Evolutionary conservation across 2,797 vertebrate genomes (phyloP).

Genomic region (Aselliscus stoliczkanus): DNA sequence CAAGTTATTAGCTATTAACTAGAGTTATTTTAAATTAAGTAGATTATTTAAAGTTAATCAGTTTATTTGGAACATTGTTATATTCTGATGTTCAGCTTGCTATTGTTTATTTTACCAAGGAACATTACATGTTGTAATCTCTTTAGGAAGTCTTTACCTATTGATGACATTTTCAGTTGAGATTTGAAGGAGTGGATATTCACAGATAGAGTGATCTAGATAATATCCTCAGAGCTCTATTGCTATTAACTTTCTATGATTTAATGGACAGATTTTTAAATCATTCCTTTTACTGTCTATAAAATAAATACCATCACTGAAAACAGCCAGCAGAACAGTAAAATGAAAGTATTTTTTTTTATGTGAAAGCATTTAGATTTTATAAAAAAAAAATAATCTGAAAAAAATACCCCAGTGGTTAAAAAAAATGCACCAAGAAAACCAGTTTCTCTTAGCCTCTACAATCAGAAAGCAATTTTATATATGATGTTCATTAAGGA

Average conservation of each 20-base stretch:
- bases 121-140: neutral
- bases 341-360: neutral
- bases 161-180: neutral
- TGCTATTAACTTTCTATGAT: neutral
- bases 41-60: neutral
- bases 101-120: neutral
- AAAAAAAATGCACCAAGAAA: neutral
- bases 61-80: neutral
- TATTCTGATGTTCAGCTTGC: neutral
- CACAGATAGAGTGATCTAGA: neutral
- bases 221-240: neutral
- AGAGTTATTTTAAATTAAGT: neutral
- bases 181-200: neutral
- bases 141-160: neutral
- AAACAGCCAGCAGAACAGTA: neutral
- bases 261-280: neutral
- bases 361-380: neutral
- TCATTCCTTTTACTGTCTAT: neutral
- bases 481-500: neutral
- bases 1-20: neutral
- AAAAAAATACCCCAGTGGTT: neutral
- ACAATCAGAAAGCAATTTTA: neutral
- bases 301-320: neutral
- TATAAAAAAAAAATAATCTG: neutral
- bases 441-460: neutral